These are phyloP conservation scores for Crotophaga sulcirostris DNA, from an alignment of 2,113 vertebrate species.

Conservation along the genomic window DNA sequence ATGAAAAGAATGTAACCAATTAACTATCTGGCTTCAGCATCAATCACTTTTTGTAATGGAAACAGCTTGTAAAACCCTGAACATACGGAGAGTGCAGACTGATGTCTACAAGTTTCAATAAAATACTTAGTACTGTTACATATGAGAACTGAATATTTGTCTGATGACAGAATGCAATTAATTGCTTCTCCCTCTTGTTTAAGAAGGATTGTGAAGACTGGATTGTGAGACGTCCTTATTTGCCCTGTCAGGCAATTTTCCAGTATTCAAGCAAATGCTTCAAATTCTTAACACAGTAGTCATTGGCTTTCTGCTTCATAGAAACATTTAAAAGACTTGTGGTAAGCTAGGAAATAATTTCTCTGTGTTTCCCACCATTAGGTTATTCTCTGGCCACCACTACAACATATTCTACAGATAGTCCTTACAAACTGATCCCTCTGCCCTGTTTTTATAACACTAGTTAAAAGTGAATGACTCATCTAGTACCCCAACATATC, in stretches of 20 bases:
- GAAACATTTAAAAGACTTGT: background rate
- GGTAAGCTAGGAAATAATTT: background rate
- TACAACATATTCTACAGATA: background rate
- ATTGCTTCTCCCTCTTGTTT: background rate
- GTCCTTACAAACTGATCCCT: background rate
- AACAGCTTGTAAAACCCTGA: slow-evolving; percentile 14
- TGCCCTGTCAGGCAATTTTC: background rate
- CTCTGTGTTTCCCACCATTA: background rate
- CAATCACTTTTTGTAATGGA: background rate
- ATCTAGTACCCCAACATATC: background rate
- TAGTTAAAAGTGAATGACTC: background rate
- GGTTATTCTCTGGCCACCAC: background rate
- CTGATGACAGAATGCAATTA: background rate
- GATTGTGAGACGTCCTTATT: background rate
- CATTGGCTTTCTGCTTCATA: background rate
- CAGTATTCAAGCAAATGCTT: background rate
- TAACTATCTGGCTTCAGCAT: background rate
- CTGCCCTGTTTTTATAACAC: background rate
- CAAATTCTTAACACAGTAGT: background rate
- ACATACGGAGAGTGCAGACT: background rate
- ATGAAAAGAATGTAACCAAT: slow-evolving; percentile 3
- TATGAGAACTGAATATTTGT: background rate
- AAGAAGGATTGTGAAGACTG: background rate
- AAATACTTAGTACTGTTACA: background rate
- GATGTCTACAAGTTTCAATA: background rate